phyloP scores from a whole-genome alignment of 2,888 invertebrate genomes.

The Rotaria macrura region DNA sequence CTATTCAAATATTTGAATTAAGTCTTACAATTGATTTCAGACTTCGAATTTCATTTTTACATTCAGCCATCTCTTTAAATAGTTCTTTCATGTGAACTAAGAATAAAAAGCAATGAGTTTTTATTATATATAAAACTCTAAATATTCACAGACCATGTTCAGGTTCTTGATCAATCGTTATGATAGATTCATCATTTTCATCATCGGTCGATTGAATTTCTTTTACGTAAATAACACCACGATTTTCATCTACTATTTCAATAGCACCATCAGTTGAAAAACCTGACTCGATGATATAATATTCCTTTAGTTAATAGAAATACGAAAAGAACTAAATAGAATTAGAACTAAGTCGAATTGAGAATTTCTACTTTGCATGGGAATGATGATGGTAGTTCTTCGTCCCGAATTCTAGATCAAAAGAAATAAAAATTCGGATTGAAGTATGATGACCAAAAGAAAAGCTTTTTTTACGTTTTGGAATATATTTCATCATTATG shows the following conservation, averaged over 20 bases:
- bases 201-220: background rate
- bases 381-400: background rate
- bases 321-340: background rate
- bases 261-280: background rate
- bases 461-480: background rate
- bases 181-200: background rate
- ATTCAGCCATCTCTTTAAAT: background rate
- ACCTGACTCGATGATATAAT: background rate
- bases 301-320: background rate
- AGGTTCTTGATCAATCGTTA: background rate
- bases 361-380: background rate
- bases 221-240: background rate
- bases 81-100: conserved; percentile 1
- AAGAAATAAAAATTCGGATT: background rate
- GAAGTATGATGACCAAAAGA: background rate
- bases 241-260: background rate
- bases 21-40: background rate
- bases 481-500: background rate
- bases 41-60: background rate
- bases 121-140: too few relatives aligned
- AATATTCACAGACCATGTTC: background rate
- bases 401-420: background rate
- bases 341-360: background rate
- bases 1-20: background rate
- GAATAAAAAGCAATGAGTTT: too few relatives aligned